phyloP scores from a whole-genome alignment of 2,888 invertebrate species.

The Hypercompe scribonia region DNA sequence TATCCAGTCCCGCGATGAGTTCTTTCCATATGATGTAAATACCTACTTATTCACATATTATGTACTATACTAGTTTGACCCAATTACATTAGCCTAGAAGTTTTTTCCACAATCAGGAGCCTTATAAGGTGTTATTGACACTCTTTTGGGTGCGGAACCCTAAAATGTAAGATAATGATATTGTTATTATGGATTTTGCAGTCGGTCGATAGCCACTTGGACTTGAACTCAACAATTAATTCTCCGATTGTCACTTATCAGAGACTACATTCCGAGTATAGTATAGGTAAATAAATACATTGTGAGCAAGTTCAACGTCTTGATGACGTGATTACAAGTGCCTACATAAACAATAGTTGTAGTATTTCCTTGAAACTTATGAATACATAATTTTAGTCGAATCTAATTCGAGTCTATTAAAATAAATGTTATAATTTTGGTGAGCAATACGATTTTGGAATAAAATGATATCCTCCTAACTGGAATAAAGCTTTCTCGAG shows the following conservation, averaged over 20 bases:
- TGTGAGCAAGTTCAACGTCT: not conserved
- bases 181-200: not conserved
- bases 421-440: not conserved
- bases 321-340: constrained; percentile 1
- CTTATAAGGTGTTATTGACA: not conserved
- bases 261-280: not conserved
- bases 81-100: no score
- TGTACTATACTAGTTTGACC: no score
- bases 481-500: not conserved
- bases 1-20: no score
- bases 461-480: not conserved
- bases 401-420: not conserved
- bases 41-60: no score
- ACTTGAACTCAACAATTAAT: constrained; percentile 3
- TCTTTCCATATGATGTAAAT: no score
- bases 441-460: not conserved
- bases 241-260: not conserved
- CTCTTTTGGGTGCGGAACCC: not conserved
- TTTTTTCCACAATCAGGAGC: no score
- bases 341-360: constrained; percentile 5
- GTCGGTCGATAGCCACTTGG: not conserved
- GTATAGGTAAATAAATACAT: not conserved
- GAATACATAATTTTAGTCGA: not conserved
- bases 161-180: not conserved
- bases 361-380: not conserved